A percentile compares a stretch with the other conserved stretches of the same genome.
These are phyloP conservation scores for Hyppa rectilinea DNA, from an alignment of 2,888 invertebrate species.

Conservation along the genomic window DNA sequence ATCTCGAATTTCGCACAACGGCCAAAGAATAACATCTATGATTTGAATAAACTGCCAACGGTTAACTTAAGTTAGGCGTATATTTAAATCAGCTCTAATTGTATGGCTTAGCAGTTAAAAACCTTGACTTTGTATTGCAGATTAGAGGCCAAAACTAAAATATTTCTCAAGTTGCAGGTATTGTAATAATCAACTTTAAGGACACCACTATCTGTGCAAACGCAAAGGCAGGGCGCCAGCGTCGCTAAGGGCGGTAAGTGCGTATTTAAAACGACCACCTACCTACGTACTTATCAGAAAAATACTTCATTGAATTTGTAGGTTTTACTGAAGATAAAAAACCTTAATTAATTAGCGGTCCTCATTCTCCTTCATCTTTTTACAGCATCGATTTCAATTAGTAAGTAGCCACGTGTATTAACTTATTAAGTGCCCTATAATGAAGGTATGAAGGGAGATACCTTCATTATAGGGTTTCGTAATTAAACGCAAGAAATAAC, in stretches of 20 bases:
- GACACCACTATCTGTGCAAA: background rate
- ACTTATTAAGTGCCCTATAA: too few species aligned
- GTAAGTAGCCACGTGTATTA: constrained; percentile 1
- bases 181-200: constrained; percentile 8
- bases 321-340: background rate
- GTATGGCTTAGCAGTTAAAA: background rate
- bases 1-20: background rate
- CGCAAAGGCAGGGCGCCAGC: background rate
- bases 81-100: too few species aligned
- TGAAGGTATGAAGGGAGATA: too few species aligned
- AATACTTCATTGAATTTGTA: background rate
- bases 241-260: background rate
- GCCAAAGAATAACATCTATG: background rate
- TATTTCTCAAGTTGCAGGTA: constrained; percentile 10
- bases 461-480: background rate
- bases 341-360: background rate
- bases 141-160: constrained; percentile 2
- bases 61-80: background rate
- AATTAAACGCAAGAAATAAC: background rate
- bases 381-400: constrained; percentile 8
- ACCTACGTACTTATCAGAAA: background rate
- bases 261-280: constrained; percentile 7
- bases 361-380: constrained; percentile 1
- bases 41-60: background rate
- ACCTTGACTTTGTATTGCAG: background rate